These are phyloP conservation scores for Glyptemys insculpta DNA, from an alignment of 2,797 vertebrate species.

Conservation along the genomic window DNA sequence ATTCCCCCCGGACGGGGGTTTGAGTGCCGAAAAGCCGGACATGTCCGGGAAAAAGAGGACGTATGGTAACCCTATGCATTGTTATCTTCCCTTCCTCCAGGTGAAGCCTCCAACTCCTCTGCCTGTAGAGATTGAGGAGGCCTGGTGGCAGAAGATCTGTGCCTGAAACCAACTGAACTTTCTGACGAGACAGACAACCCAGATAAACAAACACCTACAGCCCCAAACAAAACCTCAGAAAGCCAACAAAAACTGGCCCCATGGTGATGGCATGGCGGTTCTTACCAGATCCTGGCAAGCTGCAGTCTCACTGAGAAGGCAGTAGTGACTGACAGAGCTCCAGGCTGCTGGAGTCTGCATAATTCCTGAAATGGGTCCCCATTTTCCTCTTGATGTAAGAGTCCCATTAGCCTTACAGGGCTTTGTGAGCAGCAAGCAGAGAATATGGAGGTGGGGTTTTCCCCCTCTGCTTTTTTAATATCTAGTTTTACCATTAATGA, in stretches of 20 bases:
- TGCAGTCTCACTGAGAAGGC: not conserved
- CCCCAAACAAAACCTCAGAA: not conserved
- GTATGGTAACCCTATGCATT: no score
- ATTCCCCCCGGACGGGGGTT: no score
- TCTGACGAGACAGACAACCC: not conserved
- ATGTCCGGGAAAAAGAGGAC: no score
- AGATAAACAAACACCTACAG: not conserved
- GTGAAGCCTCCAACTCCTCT: not conserved
- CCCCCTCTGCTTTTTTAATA: not conserved
- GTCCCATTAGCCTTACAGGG: not conserved
- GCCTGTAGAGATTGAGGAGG: not conserved
- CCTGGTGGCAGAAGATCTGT: not conserved
- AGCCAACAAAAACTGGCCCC: not conserved
- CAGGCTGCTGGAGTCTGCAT: not conserved
- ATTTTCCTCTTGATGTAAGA: not conserved
- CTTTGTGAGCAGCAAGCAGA: not conserved
- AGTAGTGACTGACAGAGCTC: rapidly evolving
- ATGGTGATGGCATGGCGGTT: not conserved
- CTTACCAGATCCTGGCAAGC: not conserved
- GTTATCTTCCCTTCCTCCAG: not conserved
- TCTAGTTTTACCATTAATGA: not conserved
- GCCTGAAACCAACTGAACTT: not conserved
- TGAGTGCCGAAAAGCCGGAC: no score
- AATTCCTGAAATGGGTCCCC: not conserved
- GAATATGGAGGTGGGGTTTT: no score